These are phyloP conservation scores for Cheirogaleus medius DNA, from an alignment of 2,113 vertebrate genomes.

Conservation along the genomic window DNA sequence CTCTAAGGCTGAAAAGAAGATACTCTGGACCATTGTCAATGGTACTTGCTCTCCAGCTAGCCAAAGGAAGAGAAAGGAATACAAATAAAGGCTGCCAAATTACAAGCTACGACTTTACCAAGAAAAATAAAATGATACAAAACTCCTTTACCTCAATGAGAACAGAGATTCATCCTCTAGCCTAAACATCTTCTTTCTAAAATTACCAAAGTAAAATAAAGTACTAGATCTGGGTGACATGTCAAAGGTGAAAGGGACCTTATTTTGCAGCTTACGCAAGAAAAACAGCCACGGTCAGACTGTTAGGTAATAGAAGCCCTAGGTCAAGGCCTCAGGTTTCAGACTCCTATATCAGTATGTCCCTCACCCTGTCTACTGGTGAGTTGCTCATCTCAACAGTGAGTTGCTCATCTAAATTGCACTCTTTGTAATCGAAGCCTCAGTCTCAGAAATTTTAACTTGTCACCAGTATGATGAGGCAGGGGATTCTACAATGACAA, in stretches of 20 bases:
- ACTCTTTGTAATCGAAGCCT: not conserved
- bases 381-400: not conserved
- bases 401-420: not conserved
- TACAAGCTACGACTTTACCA: not conserved
- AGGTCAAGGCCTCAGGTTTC: not conserved
- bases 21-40: not conserved
- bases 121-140: slow-evolving; percentile 30
- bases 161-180: not conserved
- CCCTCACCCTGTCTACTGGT: not conserved
- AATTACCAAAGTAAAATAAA: slow-evolving; percentile 23
- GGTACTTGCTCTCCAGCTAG: not conserved
- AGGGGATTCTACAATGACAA: not conserved
- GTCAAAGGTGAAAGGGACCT: not conserved
- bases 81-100: not conserved
- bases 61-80: not conserved
- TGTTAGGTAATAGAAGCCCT: not conserved
- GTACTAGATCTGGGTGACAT: not conserved
- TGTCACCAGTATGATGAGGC: not conserved
- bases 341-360: no score
- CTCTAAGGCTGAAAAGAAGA: not conserved
- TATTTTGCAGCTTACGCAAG: slow-evolving; percentile 4
- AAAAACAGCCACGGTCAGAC: not conserved
- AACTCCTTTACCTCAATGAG: not conserved
- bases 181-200: not conserved
- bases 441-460: not conserved